Conservation (phyloP, 2,888 invertebrate species). For the Stenurella melanura region DNA sequence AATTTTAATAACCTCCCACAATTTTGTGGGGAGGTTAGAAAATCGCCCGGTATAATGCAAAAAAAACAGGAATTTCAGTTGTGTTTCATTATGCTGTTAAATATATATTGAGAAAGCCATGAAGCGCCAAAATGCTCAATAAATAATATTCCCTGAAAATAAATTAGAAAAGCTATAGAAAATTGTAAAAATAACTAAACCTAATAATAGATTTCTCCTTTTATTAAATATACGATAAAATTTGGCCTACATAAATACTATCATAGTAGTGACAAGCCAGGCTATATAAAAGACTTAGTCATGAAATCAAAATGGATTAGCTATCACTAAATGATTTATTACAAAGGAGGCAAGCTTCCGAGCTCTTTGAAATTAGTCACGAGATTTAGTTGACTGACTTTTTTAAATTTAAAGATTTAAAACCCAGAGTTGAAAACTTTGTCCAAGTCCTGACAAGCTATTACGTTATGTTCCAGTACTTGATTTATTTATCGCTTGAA, state of each 20-base stretch:
- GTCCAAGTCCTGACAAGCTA: neutral
- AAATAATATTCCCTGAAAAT: neutral
- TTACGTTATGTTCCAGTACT: neutral
- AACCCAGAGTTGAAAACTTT: neutral
- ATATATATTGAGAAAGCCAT: too few species aligned
- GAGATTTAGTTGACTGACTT: neutral
- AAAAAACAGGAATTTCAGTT: too few species aligned
- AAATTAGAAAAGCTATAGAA: neutral
- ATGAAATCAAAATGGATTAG: neutral
- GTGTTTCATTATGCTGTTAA: too few species aligned
- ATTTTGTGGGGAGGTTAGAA: too few species aligned
- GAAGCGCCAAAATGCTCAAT: neutral
- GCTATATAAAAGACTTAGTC: neutral
- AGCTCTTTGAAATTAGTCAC: neutral
- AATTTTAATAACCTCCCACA: too few species aligned
- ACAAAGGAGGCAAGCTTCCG: neutral
- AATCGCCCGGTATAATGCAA: too few species aligned
- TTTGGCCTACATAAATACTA: neutral
- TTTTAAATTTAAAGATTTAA: neutral
- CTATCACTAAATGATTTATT: neutral
- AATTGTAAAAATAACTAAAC: neutral
- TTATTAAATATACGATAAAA: neutral
- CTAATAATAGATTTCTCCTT: neutral
- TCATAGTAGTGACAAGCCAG: neutral
- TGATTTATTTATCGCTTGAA: neutral